Conservation (phyloP, 2,113 vertebrate genomes). For the Pituophis catenifer region DNA sequence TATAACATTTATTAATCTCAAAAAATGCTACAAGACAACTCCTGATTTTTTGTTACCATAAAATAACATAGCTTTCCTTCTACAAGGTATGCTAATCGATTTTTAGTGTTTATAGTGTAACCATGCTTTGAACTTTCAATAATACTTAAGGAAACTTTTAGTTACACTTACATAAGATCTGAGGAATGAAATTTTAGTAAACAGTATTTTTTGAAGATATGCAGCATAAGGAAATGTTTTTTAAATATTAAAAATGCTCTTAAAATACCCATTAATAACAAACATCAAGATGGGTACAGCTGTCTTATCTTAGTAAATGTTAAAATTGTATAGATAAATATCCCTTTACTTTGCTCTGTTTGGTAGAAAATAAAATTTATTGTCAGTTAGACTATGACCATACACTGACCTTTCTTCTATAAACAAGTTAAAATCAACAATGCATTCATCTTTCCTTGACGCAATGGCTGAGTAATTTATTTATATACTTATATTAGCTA, state of each 20-base stretch:
- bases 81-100: not conserved
- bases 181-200: not conserved
- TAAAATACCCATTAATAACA: not conserved
- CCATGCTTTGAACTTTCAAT: not conserved
- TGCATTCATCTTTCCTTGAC: not conserved
- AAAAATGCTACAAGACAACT: not conserved
- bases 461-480: not conserved
- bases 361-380: not conserved
- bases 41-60: not conserved
- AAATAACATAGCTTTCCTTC: not conserved
- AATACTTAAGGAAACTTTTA: not conserved
- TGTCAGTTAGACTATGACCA: slow-evolving; percentile 23
- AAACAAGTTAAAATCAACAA: slow-evolving; percentile 40
- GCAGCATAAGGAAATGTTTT: not conserved
- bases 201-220: not conserved
- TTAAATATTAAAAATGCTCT: not conserved
- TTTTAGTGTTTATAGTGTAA: not conserved
- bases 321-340: not conserved
- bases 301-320: not conserved
- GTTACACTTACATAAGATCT: not conserved
- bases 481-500: not conserved
- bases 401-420: slow-evolving; percentile 14
- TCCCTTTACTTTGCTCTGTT: not conserved
- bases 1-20: not conserved
- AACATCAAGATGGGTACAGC: slow-evolving; percentile 7